These are phyloP conservation scores for Lycocorax pyrrhopterus DNA, from an alignment of 2,113 vertebrate genomes.

Conservation along the genomic window DNA sequence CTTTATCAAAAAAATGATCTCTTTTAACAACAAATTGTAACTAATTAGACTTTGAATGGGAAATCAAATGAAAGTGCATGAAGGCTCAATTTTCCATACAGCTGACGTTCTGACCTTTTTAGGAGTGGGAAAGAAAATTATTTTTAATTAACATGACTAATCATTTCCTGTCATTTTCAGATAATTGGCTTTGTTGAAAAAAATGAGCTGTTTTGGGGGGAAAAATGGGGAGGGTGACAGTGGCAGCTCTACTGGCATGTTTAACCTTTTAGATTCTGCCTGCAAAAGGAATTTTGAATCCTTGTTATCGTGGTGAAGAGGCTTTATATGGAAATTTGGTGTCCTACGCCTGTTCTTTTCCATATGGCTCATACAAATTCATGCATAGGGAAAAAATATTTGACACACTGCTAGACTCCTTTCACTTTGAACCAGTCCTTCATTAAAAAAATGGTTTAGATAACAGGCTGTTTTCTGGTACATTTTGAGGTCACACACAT, in stretches of 20 bases:
- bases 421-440: not conserved
- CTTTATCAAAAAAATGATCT: slow-evolving; percentile 50
- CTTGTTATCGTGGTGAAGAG: not conserved
- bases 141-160: slow-evolving; percentile 77
- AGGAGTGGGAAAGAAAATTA: slow-evolving; percentile 64
- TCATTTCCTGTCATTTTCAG: slow-evolving; percentile 65
- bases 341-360: not conserved
- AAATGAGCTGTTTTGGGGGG: slow-evolving; percentile 10
- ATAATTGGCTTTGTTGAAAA: slow-evolving; percentile 60
- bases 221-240: not conserved
- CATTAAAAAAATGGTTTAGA: not conserved
- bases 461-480: slow-evolving; percentile 27
- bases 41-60: slow-evolving; percentile 72
- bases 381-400: not conserved
- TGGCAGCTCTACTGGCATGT: not conserved
- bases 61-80: slow-evolving; percentile 70
- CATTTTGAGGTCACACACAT: not conserved
- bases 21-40: slow-evolving; percentile 68
- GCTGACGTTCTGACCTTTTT: slow-evolving; percentile 70
- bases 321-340: not conserved
- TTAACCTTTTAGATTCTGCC: slow-evolving; percentile 35
- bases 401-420: not conserved
- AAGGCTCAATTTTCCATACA: slow-evolving; percentile 71
- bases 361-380: slow-evolving; percentile 30
- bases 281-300: not conserved